phyloP scores from a whole-genome alignment of 2,888 invertebrate genomes.

The Cancer borealis region DNA sequence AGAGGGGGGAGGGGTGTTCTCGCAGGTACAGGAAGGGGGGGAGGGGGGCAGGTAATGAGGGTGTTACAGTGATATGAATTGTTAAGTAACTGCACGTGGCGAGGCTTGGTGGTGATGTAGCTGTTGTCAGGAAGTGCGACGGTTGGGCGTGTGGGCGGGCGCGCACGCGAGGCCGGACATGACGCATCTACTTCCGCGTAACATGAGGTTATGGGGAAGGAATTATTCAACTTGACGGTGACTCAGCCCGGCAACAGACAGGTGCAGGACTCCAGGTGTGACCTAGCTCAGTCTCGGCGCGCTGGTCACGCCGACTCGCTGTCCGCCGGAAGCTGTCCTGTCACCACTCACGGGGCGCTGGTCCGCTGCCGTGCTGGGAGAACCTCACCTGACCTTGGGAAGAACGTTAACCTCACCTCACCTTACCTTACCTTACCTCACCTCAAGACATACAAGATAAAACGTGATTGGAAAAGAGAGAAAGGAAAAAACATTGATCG shows the following conservation, averaged over 20 bases:
- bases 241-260: conserved; percentile 26
- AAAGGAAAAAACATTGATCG: neutral
- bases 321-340: neutral
- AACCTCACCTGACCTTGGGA: too few relatives aligned
- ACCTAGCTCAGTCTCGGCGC: neutral
- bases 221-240: neutral
- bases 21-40: neutral
- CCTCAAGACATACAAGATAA: neutral
- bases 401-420: neutral
- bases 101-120: neutral
- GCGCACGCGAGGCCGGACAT: neutral
- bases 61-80: neutral
- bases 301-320: conserved; percentile 32
- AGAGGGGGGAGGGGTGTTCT: neutral
- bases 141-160: neutral
- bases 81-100: neutral
- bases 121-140: conserved; percentile 4
- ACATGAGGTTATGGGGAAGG: conserved; percentile 16
- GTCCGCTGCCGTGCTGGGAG: neutral
- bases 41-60: neutral
- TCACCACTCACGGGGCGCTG: neutral
- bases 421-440: neutral
- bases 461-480: neutral
- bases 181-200: conserved; percentile 44
- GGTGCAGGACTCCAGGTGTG: neutral